Evolutionary conservation across 2,888 invertebrate genomes (phyloP).

Genomic region (Drosophila yooni): DNA sequence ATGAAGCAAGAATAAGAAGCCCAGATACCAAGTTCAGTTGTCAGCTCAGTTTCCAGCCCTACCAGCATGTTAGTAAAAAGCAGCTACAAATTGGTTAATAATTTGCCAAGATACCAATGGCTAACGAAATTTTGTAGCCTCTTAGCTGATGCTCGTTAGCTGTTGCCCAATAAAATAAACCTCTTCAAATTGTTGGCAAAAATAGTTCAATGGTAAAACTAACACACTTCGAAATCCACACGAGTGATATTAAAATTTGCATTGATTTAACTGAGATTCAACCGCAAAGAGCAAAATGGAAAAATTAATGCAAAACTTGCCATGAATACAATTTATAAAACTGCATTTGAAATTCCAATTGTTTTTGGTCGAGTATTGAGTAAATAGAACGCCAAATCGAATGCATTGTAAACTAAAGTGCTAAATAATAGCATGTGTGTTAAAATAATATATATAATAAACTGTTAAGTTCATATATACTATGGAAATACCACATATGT

Average conservation of each 20-base stretch:
- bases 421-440: constrained; percentile 19
- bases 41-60: constrained; percentile 7
- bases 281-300: constrained; percentile 8
- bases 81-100: constrained; percentile 76
- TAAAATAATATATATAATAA: constrained; percentile 2
- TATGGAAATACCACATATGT: neutral
- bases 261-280: constrained; percentile 53
- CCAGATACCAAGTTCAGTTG: constrained; percentile 11
- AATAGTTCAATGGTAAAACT: constrained; percentile 30
- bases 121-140: constrained; percentile 1
- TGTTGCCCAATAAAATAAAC: constrained; percentile 6
- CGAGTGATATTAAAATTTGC: constrained; percentile 63
- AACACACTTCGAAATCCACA: constrained; percentile 48
- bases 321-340: constrained; percentile 21
- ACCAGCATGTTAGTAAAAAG: constrained; percentile 33
- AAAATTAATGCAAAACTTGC: constrained; percentile 41
- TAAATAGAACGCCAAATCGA: constrained; percentile 58
- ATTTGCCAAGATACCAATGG: constrained; percentile 47
- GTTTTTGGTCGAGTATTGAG: constrained; percentile 58
- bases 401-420: constrained; percentile 49
- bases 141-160: constrained; percentile 30
- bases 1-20: constrained; percentile 48
- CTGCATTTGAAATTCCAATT: constrained; percentile 47
- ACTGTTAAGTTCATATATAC: constrained; percentile 2
- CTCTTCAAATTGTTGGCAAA: constrained; percentile 13